Conservation (phyloP, 2,797 vertebrate genomes). For the Acanthurus tractus region DNA sequence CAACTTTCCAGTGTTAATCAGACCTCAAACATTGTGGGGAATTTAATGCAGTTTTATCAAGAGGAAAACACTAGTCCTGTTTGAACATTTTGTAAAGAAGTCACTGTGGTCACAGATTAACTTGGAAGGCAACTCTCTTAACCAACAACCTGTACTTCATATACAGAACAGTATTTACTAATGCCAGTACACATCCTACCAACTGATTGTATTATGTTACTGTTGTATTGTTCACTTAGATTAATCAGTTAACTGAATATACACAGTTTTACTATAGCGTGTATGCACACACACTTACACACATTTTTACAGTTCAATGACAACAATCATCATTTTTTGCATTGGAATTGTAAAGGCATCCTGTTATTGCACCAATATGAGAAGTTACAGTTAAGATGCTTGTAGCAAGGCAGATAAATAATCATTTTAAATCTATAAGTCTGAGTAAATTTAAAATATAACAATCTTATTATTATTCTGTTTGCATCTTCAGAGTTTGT, state of each 20-base stretch:
- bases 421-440: slow-evolving; percentile 21
- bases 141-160: slow-evolving; percentile 1
- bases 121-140: not conserved
- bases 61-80: slow-evolving; percentile 1
- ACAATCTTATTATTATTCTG: slow-evolving; percentile 20
- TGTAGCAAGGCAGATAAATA: slow-evolving; percentile 15
- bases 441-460: not conserved
- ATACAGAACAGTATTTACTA: not conserved
- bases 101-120: not conserved
- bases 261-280: not conserved
- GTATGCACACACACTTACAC: not conserved
- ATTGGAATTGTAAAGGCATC: slow-evolving; percentile 14
- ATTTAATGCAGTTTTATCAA: not conserved
- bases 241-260: slow-evolving; percentile 9
- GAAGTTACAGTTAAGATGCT: slow-evolving; percentile 10
- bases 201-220: slow-evolving; percentile 1
- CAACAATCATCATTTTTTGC: slow-evolving; percentile 10
- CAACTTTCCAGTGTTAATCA: slow-evolving; percentile 11
- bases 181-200: not conserved
- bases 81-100: slow-evolving; percentile 1
- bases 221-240: slow-evolving; percentile 8
- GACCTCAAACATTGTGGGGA: not conserved
- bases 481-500: not conserved
- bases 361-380: not conserved
- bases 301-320: slow-evolving; percentile 10